Evolutionary conservation across 2,888 invertebrate genomes (phyloP), one percentile per base, ranked within the genome.

Genomic region (Apeira syringaria): DNA sequence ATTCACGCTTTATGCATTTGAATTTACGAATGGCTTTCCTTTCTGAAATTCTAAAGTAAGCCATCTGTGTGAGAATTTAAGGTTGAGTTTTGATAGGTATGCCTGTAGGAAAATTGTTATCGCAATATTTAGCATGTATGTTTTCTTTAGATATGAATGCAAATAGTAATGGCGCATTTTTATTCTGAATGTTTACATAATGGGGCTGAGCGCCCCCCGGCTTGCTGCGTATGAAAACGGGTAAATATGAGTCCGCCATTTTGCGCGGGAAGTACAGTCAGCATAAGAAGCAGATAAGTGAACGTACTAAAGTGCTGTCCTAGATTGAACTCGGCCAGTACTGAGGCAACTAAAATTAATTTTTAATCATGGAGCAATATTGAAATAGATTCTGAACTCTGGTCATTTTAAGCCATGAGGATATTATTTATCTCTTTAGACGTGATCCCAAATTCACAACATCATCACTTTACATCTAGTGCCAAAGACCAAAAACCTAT

Each of bases 131-230:
- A 82, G 79, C 86, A 80, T 84, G 87, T 89, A 89, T 87, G 89
- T 87, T 87, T 87, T 84, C 88, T 86, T 85, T 87, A 80, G 86
- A 87, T 89, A 88, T 88, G 85, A 89, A 89, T 89, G 87, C 86
- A 88, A 89, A 88, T 88, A 87, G 86, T 86, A 80, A 88, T 87
- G 88, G 89, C 85, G 86, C 76, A 84, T 87, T 87, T 89, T 88
- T 89, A 87, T 86, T 81, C 68, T 61, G 64, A 80, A 83, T 87
- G 86, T 88, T 88, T 88, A 89, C 77, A 85, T 89, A 88, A 83
- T 87, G 85, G 87, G 86, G 69, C 60, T 48, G 64, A 41, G 57
- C 51, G 63, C 64, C 53, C 46, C 59, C 55, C 6, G 36, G 56
- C 46, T 53, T 50, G 47, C 53, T 59, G 20, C 20, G 20, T 20